Evolutionary conservation across 2,113 vertebrate species (phyloP), one percentile per base, ranked within the genome.

Genomic region (Ellobius talpinus): DNA sequence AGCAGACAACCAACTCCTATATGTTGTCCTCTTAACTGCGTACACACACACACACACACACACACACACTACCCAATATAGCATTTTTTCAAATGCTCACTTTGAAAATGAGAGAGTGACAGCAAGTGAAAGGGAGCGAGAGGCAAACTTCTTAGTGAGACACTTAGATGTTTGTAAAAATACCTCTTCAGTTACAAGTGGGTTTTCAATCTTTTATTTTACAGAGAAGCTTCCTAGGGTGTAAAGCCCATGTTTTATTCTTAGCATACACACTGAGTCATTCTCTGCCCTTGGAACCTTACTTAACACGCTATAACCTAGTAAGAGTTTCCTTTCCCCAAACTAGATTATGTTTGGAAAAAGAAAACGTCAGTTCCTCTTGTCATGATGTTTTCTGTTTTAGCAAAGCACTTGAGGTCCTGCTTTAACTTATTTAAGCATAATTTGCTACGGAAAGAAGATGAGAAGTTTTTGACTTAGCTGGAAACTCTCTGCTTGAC

Each of bases 221-320:
- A 97, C 95, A 92, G 73, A 95, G 90, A 94, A 45, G 63, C 82
- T 97, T 96, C 97, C 94, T 95, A 96, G 96, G 95, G 95, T 87
- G 88, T 74, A 95, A 97, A 97, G 65, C 77, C 74, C 55, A 87
- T 72, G 52, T 92, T 97, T 97, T 97, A 97, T 98, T 98, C 95
- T 97, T 97, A 94, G 96, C 39, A 72, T 94, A 89, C 68, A 26
- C 24, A 58, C 42, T 97, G 96, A 97, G 90, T 97, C 97, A 97
- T 79, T 94, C 93, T 94, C 50, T 96, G 93, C 79, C 92, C 96
- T 97, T 97, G 55, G 77, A 84, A 97, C 96, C 92, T 96, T 66
- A 73, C 78, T 96, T 96, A 97, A 94, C 95, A 92, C 70, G 2
- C 45, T 97, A 65, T 97, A 96, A 97, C 97, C 97, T 96, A 92